Base-by-base conservation (phyloP, 2,113 vertebrate species). In the Sylvietta virens region DNA sequence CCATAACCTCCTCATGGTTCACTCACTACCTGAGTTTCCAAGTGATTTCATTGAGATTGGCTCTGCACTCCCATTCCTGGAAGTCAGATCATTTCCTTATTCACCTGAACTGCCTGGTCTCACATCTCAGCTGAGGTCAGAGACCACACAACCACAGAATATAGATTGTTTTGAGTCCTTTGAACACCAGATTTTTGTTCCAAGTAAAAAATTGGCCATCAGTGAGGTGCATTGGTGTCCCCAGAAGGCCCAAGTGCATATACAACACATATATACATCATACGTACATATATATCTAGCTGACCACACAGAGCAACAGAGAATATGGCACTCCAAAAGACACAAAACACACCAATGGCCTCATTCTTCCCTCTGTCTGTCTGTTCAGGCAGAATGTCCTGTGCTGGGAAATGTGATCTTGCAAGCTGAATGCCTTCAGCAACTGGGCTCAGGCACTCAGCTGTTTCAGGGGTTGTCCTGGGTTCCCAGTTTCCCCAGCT, bases 321-420 rank as follows among this genome's bases (percentile, higher is more conserved):
- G 51, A 88, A 37, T 27, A 31, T 1, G 51, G 10, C 6, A 12
- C 21, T 57, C 33, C 11, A 24, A 56, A 83, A 20, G 22, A 30
- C 51, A 61, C 7, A 57, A 44, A 40, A 15, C 0, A 0, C 37
- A 66, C 10, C 6, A 14, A 12, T 2, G 2, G 70, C n/a, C 11
- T 47, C 51, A n/a, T 54, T 28, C 35, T 45, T 26, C 24, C 35
- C n/a, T 48, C 10, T 7, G 0, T 31, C 17, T 28, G 15, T 23
- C 28, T 79, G 42, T 14, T 53, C 47, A 54, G 33, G 16, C 19
- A 33, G 13, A 67, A 58, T 53, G 31, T n/a, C 16, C 27, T 1
- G 3, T 78, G 20, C 15, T 35, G 8, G 27, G 22, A 13, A 76
- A 64, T 10, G 31, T 24, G 35, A 11, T 35, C 45, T 47, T 35